These are phyloP conservation scores for Ambastaia sidthimunki DNA, from an alignment of 2,797 vertebrate species.

Conservation along the genomic window DNA sequence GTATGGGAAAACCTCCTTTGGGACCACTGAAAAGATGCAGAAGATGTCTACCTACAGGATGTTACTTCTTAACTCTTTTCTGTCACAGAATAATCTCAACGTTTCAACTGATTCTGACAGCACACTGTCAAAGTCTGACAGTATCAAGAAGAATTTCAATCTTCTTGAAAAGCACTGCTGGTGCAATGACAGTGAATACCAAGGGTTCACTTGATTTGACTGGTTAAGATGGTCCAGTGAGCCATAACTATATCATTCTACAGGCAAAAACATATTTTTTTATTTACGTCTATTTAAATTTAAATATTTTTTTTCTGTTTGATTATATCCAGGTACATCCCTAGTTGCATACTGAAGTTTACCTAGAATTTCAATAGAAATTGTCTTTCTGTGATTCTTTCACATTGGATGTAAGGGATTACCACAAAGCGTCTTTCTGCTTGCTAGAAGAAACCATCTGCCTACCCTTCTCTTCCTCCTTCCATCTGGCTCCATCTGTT, in stretches of 20 bases:
- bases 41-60: too few relatives aligned
- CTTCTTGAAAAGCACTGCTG: background rate
- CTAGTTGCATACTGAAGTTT: background rate
- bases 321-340: background rate
- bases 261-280: too few relatives aligned
- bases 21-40: too few relatives aligned
- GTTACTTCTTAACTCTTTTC: too few relatives aligned
- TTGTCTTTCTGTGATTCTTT: background rate
- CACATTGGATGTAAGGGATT: constrained; percentile 15
- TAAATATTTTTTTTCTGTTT: too few relatives aligned
- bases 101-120: background rate
- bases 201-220: too few relatives aligned
- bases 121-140: background rate
- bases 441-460: constrained; percentile 29
- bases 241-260: too few relatives aligned
- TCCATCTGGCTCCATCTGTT: constrained; percentile 30
- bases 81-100: background rate
- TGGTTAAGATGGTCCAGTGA: too few relatives aligned
- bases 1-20: too few relatives aligned
- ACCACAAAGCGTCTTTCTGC: background rate
- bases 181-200: too few relatives aligned
- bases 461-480: constrained; percentile 27
- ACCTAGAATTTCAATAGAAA: background rate
- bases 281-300: too few relatives aligned
- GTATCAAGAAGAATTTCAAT: background rate